These are phyloP conservation scores for Acropternis orthonyx DNA, from an alignment of 2,797 vertebrate genomes.

Conservation along the genomic window DNA sequence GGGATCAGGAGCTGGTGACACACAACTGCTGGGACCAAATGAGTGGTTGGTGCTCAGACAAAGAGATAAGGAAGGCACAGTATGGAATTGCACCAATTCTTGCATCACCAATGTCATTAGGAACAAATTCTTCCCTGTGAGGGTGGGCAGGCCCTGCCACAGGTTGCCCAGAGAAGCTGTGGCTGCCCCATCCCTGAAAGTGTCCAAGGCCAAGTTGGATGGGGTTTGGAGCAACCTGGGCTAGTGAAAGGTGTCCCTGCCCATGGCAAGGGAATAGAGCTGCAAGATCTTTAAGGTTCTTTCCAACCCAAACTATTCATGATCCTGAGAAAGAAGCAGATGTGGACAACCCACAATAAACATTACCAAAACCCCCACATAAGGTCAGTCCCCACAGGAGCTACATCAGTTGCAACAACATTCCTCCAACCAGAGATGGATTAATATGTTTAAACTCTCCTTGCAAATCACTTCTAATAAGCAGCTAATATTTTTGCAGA, in stretches of 20 bases:
- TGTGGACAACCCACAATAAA: background rate
- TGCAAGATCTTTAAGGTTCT: background rate
- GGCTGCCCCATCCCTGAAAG: background rate
- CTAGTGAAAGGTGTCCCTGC: background rate
- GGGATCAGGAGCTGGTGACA: background rate
- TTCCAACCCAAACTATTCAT: background rate
- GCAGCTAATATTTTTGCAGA: constrained; percentile 1
- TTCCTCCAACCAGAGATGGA: background rate
- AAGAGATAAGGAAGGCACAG: background rate
- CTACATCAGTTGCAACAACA: background rate
- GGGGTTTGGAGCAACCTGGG: accelerated
- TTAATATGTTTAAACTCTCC: background rate
- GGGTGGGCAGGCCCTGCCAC: accelerated
- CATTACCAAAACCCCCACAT: background rate
- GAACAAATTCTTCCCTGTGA: background rate
- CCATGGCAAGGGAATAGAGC: background rate
- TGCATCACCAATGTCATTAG: background rate
- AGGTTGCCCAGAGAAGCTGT: background rate
- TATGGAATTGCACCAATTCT: background rate
- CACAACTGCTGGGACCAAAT: background rate
- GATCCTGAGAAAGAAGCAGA: background rate
- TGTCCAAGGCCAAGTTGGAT: accelerated
- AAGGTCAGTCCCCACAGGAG: background rate
- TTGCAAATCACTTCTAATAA: constrained; percentile 38
- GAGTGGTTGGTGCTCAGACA: background rate